These are phyloP conservation scores for Philhelius pedissequus DNA, from an alignment of 2,888 invertebrate genomes.

Conservation along the genomic window DNA sequence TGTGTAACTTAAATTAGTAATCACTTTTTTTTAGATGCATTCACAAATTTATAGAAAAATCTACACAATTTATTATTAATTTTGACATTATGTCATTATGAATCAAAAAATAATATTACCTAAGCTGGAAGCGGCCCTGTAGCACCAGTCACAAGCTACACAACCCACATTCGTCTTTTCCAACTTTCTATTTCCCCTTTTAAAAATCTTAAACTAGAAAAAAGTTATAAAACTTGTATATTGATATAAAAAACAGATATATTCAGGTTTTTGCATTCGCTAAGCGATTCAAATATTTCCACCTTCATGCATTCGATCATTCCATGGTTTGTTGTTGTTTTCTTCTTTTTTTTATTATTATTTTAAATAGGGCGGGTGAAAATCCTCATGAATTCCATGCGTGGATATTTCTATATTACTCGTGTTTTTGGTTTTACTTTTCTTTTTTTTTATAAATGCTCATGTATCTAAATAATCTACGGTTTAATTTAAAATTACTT, in stretches of 20 bases:
- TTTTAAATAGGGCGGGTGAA: conserved; percentile 10
- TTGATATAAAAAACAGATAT: conserved; percentile 34
- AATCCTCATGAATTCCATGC: conserved; percentile 37
- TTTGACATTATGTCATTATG: not conserved
- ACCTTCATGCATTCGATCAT: conserved; percentile 6
- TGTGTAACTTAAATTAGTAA: too few species aligned
- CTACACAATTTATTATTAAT: not conserved
- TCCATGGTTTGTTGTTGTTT: conserved; percentile 14
- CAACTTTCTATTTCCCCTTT: not conserved
- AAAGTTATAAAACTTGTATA: conserved; percentile 27
- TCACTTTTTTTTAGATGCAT: too few species aligned
- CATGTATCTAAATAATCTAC: conserved; percentile 66
- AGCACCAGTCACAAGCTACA: conserved; percentile 42
- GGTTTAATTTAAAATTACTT: conserved; percentile 53
- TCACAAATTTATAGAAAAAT: too few species aligned
- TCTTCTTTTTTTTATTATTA: not conserved
- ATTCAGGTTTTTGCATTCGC: conserved; percentile 54
- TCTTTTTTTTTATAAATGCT: conserved; percentile 53
- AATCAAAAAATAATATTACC: not conserved
- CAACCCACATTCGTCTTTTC: conserved; percentile 11
- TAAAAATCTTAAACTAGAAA: conserved; percentile 33
- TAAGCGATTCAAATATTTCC: conserved; percentile 36
- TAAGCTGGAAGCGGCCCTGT: not conserved
- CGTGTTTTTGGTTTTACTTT: not conserved
- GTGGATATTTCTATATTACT: conserved; percentile 19